These are phyloP conservation scores for Eclectus roratus DNA, from an alignment of 2,113 vertebrate species.

Conservation along the genomic window DNA sequence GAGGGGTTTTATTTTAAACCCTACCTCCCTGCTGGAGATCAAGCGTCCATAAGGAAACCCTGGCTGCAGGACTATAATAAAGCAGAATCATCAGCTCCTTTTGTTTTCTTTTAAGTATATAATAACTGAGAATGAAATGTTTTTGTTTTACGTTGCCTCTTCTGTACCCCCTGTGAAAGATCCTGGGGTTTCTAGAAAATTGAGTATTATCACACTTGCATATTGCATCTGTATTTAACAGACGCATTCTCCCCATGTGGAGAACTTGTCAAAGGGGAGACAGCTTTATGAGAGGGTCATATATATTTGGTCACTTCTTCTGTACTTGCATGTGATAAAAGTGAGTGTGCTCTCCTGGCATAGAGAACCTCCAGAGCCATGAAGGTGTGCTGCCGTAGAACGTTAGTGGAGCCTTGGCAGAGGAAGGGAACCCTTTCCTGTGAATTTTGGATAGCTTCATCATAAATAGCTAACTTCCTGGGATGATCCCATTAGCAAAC, in stretches of 20 bases:
- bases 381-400: rapidly evolving
- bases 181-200: background rate
- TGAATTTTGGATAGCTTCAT: background rate
- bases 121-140: background rate
- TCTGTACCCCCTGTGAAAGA: background rate
- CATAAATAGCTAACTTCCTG: background rate
- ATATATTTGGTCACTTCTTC: background rate
- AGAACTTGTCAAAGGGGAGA: background rate
- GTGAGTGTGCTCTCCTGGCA: rapidly evolving
- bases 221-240: background rate
- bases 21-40: constrained; percentile 16
- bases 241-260: rapidly evolving
- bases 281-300: rapidly evolving
- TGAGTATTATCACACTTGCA: too few relatives aligned
- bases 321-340: background rate
- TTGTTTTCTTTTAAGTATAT: background rate
- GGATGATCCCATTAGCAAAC: background rate
- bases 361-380: rapidly evolving
- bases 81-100: background rate
- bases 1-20: constrained; percentile 48
- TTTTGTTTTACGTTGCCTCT: background rate
- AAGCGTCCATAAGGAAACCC: background rate
- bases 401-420: rapidly evolving
- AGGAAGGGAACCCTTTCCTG: background rate
- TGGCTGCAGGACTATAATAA: constrained; percentile 29